These are phyloP conservation scores for Linnaemya vulpina DNA, from an alignment of 2,888 invertebrate species.

Conservation along the genomic window DNA sequence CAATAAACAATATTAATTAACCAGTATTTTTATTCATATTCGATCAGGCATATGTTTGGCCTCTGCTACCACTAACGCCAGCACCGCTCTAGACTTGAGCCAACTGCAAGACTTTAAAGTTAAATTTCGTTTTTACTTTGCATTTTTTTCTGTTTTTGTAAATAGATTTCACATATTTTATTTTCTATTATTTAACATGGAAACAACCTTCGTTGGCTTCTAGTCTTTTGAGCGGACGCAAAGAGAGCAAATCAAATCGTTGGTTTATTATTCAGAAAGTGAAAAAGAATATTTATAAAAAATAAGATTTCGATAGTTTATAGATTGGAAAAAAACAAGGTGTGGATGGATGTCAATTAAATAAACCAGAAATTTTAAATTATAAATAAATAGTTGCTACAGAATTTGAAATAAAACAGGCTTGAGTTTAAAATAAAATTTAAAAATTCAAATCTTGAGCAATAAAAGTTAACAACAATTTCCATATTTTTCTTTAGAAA, in stretches of 20 bases:
- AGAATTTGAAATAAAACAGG: slow-evolving; percentile 16
- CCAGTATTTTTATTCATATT: slow-evolving; percentile 52
- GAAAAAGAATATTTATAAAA: slow-evolving; percentile 31
- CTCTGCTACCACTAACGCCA: slow-evolving; percentile 20
- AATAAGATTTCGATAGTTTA: slow-evolving; percentile 7
- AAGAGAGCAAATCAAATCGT: slow-evolving; percentile 72
- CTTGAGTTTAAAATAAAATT: background rate
- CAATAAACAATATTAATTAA: slow-evolving; percentile 35
- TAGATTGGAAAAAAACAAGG: slow-evolving; percentile 42
- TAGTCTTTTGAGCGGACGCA: slow-evolving; percentile 75
- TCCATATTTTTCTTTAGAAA: slow-evolving; percentile 39
- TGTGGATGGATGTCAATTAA: slow-evolving; percentile 48
- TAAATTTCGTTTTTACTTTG: slow-evolving; percentile 43
- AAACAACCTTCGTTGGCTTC: slow-evolving; percentile 74
- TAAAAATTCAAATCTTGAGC: slow-evolving; percentile 24
- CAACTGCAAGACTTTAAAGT: slow-evolving; percentile 28
- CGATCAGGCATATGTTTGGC: background rate
- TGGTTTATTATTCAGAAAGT: slow-evolving; percentile 34
- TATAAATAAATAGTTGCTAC: background rate
- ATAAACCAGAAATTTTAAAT: slow-evolving; percentile 24
- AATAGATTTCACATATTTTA: slow-evolving; percentile 55
- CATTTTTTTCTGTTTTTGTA: slow-evolving; percentile 52
- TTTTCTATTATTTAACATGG: slow-evolving; percentile 75
- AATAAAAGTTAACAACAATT: slow-evolving; percentile 6
- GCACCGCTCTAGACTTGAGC: background rate